Conservation (phyloP, 2,113 vertebrate genomes). For the Rafetus swinhoei region DNA sequence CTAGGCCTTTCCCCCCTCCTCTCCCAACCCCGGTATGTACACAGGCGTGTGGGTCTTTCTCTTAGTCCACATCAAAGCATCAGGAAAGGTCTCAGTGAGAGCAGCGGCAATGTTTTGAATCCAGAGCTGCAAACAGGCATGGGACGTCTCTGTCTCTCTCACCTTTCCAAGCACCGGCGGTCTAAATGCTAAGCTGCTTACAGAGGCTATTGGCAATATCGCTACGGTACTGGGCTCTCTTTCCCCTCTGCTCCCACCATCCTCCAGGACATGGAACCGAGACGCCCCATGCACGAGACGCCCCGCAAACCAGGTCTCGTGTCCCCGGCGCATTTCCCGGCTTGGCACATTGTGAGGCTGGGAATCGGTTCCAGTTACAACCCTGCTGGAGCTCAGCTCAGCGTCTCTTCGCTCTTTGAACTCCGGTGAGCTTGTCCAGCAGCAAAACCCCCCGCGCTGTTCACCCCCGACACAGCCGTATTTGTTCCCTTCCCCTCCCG, state of each 20-base stretch:
- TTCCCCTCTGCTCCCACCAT: background rate
- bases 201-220: background rate
- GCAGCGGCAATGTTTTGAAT: background rate
- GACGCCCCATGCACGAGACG: accelerated
- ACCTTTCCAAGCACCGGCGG: background rate
- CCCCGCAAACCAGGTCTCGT: accelerated
- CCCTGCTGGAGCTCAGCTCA: background rate
- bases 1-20: background rate
- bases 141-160: background rate
- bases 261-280: background rate
- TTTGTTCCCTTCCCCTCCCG: background rate
- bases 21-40: background rate
- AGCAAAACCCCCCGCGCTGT: background rate
- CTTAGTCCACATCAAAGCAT: background rate
- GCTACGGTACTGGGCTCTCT: background rate
- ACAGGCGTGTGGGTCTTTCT: background rate
- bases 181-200: conserved; percentile 56
- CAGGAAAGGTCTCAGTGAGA: background rate
- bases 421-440: background rate
- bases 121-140: background rate
- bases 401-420: background rate
- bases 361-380: accelerated
- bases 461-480: background rate
- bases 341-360: accelerated
- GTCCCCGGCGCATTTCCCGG: background rate